Evolutionary conservation across 2,888 invertebrate genomes (phyloP).

Genomic region (Hirtodrosophila cameraria): DNA sequence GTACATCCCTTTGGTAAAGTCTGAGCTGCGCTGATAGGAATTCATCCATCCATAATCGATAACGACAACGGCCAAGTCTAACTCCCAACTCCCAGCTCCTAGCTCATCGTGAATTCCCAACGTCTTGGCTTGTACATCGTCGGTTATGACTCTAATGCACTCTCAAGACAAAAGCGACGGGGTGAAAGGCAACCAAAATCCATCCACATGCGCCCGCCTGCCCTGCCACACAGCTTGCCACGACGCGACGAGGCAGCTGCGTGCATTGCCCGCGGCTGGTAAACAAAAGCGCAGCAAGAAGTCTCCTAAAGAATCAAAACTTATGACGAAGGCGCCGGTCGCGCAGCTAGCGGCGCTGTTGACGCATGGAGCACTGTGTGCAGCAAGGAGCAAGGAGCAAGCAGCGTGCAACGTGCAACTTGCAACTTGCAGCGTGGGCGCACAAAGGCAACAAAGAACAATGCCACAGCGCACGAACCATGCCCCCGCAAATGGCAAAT

Average conservation of each 20-base stretch:
- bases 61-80: conserved; percentile 44
- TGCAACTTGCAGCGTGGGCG: conserved; percentile 11
- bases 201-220: conserved; percentile 1
- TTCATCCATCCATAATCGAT: conserved; percentile 67
- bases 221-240: conserved; percentile 12
- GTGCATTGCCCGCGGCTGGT: conserved; percentile 59
- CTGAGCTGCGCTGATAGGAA: conserved; percentile 29
- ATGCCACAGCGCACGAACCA: conserved; percentile 27
- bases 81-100: conserved; percentile 3
- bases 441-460: conserved; percentile 70
- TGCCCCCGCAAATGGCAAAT: conserved; percentile 46
- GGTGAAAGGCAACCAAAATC: conserved; percentile 23
- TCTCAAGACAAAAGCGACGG: conserved; percentile 54
- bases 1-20: conserved; percentile 29
- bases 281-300: conserved; percentile 77
- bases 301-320: conserved; percentile 64
- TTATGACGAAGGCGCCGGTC: conserved; percentile 46
- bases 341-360: conserved; percentile 25
- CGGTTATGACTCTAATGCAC: conserved; percentile 51
- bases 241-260: conserved; percentile 42
- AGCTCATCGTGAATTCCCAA: conserved; percentile 4
- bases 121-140: conserved; percentile 6
- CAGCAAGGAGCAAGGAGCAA: conserved; percentile 5
- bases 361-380: conserved; percentile 27
- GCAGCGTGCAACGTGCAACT: neutral